Conservation (phyloP, 1,140 invertebrate genomes). For the Aphelinus atriplicis region DNA sequence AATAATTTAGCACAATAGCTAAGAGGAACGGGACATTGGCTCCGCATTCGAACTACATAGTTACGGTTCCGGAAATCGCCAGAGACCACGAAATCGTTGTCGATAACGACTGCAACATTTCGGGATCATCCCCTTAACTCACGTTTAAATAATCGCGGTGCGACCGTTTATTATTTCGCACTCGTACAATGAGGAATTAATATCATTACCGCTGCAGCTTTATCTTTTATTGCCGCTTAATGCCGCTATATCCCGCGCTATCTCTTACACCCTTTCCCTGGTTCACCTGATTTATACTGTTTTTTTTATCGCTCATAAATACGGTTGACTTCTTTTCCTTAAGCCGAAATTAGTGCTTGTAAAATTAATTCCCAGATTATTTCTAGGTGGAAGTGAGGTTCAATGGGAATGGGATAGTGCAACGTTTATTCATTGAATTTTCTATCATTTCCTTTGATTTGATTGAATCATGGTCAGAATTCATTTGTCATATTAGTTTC, state of each 20-base stretch:
- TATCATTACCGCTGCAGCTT: slow-evolving; percentile 17
- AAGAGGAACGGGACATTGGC: too few relatives aligned
- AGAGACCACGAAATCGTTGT: slow-evolving; percentile 21
- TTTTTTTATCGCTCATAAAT: slow-evolving; percentile 15
- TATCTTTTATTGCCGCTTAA: slow-evolving; percentile 27
- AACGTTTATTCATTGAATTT: too few relatives aligned
- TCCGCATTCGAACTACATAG: neutral
- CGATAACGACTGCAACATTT: slow-evolving; percentile 16
- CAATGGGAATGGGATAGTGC: too few relatives aligned
- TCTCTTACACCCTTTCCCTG: neutral
- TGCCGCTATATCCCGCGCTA: neutral
- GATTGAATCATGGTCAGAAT: too few relatives aligned
- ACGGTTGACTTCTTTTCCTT: neutral
- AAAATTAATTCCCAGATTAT: slow-evolving; percentile 7
- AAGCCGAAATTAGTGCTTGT: neutral
- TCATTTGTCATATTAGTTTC: too few relatives aligned
- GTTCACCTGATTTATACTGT: slow-evolving; percentile 1
- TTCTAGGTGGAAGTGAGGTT: neutral
- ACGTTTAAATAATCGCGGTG: neutral
- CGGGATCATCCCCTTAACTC: neutral
- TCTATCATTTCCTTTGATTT: too few relatives aligned
- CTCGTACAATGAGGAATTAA: slow-evolving; percentile 18
- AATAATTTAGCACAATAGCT: slow-evolving; percentile 42
- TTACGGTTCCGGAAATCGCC: slow-evolving; percentile 1
- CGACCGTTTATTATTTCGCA: too few relatives aligned